Evolutionary conservation across 2,113 vertebrate genomes (phyloP).

Genomic region (Sylvilagus bachmani): DNA sequence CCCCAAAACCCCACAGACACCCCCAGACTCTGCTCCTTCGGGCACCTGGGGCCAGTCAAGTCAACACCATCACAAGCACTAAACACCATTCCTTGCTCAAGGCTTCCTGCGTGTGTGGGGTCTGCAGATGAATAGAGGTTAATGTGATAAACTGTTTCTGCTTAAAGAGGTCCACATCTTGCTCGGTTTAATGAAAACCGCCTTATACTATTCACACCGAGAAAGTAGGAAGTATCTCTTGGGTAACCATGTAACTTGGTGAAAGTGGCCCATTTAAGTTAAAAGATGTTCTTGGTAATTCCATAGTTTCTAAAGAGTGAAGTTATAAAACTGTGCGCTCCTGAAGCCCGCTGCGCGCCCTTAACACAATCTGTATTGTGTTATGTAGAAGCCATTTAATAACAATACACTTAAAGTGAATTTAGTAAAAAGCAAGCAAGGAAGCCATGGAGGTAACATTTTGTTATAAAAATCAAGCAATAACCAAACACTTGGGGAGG

Average conservation of each 20-base stretch:
- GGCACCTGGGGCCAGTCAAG: neutral
- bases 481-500: neutral
- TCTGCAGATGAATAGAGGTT: neutral
- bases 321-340: neutral
- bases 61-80: neutral
- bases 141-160: neutral
- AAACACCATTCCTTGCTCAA: neutral
- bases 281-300: neutral
- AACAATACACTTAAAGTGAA: neutral
- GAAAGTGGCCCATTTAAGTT: neutral
- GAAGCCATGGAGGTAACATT: neutral
- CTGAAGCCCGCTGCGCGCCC: neutral
- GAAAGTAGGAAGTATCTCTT: too few relatives aligned
- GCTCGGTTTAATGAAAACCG: neutral
- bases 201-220: neutral
- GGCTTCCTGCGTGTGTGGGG: neutral
- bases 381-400: neutral
- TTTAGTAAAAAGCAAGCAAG: neutral
- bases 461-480: neutral
- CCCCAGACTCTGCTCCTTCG: neutral
- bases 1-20: too few relatives aligned
- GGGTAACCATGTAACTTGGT: rapidly evolving
- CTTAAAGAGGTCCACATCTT: neutral
- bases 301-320: neutral
- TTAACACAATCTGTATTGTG: neutral